Conservation (phyloP, 2,888 invertebrate species). For the Drosophila stalkeri region DNA sequence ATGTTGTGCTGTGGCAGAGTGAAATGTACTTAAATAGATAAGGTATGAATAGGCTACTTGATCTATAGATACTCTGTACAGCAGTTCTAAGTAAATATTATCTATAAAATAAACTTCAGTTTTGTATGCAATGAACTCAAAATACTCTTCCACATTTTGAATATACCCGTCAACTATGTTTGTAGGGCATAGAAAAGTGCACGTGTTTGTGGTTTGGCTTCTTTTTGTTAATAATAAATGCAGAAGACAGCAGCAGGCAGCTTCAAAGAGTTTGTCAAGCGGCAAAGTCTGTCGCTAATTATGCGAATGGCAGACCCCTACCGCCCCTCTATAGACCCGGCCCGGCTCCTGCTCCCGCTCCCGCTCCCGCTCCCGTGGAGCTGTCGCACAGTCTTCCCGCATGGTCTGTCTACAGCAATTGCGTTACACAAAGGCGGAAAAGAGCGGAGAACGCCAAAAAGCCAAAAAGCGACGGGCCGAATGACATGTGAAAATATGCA, state of each 20-base stretch:
- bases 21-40: too few species aligned
- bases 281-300: conserved; percentile 81
- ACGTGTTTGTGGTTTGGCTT: conserved; percentile 66
- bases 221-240: conserved; percentile 25
- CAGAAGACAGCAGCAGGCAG: conserved; percentile 48
- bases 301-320: conserved; percentile 54
- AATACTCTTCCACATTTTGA: too few species aligned
- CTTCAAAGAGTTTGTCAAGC: conserved; percentile 82
- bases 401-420: conserved; percentile 69
- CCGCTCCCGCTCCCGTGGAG: background rate
- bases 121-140: background rate
- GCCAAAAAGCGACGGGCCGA: conserved; percentile 63
- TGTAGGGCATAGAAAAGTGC: conserved; percentile 42
- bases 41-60: too few species aligned
- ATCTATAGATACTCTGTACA: too few species aligned
- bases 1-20: too few species aligned
- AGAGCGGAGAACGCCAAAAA: conserved; percentile 68
- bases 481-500: conserved; percentile 82
- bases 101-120: background rate
- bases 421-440: conserved; percentile 69
- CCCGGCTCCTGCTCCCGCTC: too few species aligned
- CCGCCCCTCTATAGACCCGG: background rate
- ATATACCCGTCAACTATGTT: background rate
- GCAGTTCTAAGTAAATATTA: too few species aligned
- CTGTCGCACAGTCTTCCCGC: conserved; percentile 55